Conservation (phyloP, 2,797 vertebrate genomes). For the Tapera naevia region DNA sequence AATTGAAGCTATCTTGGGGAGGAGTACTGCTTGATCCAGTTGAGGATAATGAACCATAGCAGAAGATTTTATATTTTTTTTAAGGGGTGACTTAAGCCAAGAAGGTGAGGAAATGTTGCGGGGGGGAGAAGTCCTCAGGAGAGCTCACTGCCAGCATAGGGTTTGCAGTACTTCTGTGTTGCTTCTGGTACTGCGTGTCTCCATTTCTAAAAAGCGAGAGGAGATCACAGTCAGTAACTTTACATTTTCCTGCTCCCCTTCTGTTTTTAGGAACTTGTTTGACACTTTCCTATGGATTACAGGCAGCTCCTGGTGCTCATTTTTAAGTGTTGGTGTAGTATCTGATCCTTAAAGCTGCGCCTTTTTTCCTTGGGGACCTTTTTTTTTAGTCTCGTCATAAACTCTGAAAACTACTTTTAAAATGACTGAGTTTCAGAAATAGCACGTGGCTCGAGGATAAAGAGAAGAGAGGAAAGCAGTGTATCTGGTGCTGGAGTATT, state of each 20-base stretch:
- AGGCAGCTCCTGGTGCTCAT: neutral
- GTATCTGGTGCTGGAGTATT: neutral
- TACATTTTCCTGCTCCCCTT: neutral
- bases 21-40: neutral
- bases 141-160: neutral
- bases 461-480: neutral
- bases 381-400: neutral
- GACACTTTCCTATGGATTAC: neutral
- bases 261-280: neutral
- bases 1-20: neutral
- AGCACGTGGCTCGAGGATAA: neutral
- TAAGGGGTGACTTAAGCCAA: neutral
- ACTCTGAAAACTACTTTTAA: neutral
- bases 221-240: neutral
- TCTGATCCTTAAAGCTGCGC: neutral
- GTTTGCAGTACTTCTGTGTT: neutral
- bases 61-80: neutral
- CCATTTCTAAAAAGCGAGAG: neutral
- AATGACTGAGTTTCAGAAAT: neutral
- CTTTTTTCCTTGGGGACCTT: neutral
- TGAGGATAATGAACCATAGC: neutral
- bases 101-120: neutral
- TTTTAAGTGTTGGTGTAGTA: neutral
- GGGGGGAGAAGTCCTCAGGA: neutral
- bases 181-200: neutral